A percentile compares a stretch with the other conserved stretches of the same genome.
phyloP scores from a whole-genome alignment of 2,888 invertebrate genomes.

The Agrochola circellaris region DNA sequence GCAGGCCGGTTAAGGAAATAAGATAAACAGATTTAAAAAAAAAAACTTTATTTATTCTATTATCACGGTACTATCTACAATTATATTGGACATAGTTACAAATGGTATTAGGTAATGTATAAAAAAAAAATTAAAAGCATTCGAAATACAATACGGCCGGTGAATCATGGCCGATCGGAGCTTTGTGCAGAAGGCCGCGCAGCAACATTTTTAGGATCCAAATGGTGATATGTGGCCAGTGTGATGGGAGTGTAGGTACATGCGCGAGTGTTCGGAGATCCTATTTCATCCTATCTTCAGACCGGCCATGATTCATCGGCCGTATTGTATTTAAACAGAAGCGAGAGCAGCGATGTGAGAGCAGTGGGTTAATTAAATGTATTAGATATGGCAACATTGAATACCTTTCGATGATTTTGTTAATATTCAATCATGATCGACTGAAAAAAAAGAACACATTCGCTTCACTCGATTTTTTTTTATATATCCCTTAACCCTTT shows the following conservation, averaged over 20 bases:
- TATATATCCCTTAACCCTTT: not conserved
- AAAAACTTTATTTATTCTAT: conserved; percentile 41
- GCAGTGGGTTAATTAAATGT: too few relatives aligned
- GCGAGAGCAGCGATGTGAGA: not conserved
- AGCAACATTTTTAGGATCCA: too few relatives aligned
- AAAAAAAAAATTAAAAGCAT: not conserved
- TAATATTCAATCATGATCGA: not conserved
- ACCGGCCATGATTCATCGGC: not conserved
- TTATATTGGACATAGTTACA: conserved; percentile 27
- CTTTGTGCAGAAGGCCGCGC: not conserved
- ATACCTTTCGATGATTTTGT: not conserved
- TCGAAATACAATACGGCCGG: not conserved
- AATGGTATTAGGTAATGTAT: conserved; percentile 18
- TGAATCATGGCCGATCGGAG: not conserved
- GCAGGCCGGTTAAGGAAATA: not conserved
- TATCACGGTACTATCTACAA: conserved; percentile 55
- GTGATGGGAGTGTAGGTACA: not conserved
- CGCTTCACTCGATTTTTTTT: not conserved
- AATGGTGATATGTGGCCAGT: not conserved
- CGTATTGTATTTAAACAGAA: not conserved
- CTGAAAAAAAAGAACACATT: not conserved
- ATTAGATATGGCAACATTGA: not conserved
- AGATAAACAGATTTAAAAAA: not conserved
- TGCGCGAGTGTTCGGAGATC: not conserved
- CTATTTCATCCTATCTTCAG: not conserved